Base-by-base conservation (phyloP, 2,113 vertebrate genomes). In the Asarcornis scutulata region DNA sequence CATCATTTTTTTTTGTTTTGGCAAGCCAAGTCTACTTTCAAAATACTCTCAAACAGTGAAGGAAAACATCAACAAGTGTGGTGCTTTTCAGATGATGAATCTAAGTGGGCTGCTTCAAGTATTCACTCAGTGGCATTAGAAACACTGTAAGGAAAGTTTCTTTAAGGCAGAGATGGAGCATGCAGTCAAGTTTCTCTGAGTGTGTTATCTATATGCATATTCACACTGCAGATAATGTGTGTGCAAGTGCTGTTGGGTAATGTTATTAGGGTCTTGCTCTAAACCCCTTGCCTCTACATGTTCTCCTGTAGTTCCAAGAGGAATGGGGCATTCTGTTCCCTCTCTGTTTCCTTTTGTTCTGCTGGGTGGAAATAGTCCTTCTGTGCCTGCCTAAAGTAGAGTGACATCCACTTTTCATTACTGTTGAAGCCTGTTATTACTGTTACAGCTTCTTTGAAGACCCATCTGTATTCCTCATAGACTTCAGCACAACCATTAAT, bases 141-240 rank as follows among this genome's bases (percentile, higher is more conserved):
- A 89, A 53, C 16, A 74, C 29, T 59, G 16, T 17, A 79, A 60
- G 29, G 23, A 58, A 88, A 56, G 38, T 72, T 89, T 31, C 23
- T 85, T 75, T 67, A 32, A 85, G 52, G 32, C 48, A 79, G 32
- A 83, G 31, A 64, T 75, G 78, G 32, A 53, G 40, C 38, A 67
- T 13, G 2, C 34, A 44, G 10, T 8, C 20, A 20, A 40, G 11
- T 63, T 75, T 84, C 22, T 91, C 38, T 29, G 11, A 46, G 10
- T 58, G 20, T 62, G 36, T 77, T 66, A 12, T 16, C 4, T 52
- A 5, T n/a, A n/a, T 17, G 46, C 12, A 5, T 87, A 60, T 56
- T 46, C 42, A 60, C 20, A 5, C 29, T 73, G 22, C 20, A 74
- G 46, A 44, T 16, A 2, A 0, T 0, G 0, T 18, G 36, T 46